Base-by-base conservation (phyloP, 2,113 vertebrate species). In the Synodontis membranacea region DNA sequence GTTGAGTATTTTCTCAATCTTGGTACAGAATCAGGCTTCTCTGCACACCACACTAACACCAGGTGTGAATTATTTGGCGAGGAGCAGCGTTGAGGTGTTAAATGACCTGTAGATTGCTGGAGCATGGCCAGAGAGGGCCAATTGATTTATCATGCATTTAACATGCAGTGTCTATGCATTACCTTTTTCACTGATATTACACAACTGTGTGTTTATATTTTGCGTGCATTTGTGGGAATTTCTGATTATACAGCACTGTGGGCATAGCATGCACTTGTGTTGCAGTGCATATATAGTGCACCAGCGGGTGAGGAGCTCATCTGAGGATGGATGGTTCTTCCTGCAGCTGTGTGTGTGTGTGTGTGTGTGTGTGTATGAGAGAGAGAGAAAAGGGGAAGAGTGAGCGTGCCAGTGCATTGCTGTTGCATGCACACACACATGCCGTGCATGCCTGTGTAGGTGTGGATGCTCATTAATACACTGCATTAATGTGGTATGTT, bases 341-440 rank as follows among this genome's bases (percentile, higher is more conserved):
- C 31, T 82, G 56, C n/a, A 34, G 23, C 37, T 84, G 68, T 72
- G 46, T 46, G 39, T 74, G 78, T 72, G 37, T 56, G 62, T 56
- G 64, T 86, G 66, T 62, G 66, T 56, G n/a, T 52, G 58, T 79
- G 56, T 64, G 44, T 64, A 56, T 78, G 46, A 52, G 75, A 52
- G 48, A 34, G 76, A 10, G 78, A 44, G 52, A 39, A 48, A 7
- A 64, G 37, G 46, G 25, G 44, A 21, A 68, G n/a, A 17, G 44
- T 37, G 62, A 70, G 82, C 21, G 44, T 66, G 81, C 3, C n/a
- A 21, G 62, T 64, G 76, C 46, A 52, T 66, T 31, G 25, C 44
- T 48, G 0, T 28, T 79, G n/a, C 31, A 6, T 28, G 23, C n/a
- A 25, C 76, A 39, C 68, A 72, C 44, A 76, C 44, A 46, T 48